Conservation (phyloP, 2,888 invertebrate genomes). For the Diarsia brunnea region DNA sequence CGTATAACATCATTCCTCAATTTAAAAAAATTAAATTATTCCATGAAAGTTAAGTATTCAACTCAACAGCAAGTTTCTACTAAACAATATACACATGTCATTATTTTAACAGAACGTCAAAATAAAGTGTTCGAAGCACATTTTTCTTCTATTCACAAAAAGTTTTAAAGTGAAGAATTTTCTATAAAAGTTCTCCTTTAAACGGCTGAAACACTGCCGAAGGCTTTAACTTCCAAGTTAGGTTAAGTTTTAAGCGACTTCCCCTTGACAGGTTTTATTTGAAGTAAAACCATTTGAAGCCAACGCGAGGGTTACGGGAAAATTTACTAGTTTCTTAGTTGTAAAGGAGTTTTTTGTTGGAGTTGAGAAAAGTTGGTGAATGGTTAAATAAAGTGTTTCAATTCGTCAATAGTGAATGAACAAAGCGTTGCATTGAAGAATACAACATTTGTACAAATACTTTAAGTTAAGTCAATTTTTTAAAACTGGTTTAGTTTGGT, state of each 20-base stretch:
- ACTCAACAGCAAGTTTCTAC: neutral
- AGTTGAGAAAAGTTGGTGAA: constrained; percentile 15
- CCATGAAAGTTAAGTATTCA: neutral
- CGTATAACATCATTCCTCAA: no score
- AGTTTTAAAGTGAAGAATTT: constrained; percentile 51
- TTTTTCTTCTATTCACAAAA: constrained; percentile 44
- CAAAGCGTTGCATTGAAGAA: neutral
- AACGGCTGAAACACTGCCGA: constrained; percentile 61
- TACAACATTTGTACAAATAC: neutral
- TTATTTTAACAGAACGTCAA: constrained; percentile 12
- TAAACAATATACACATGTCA: constrained; percentile 1
- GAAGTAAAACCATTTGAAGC: constrained; percentile 52
- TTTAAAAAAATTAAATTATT: no score
- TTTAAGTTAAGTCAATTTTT: neutral
- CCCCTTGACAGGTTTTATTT: constrained; percentile 61
- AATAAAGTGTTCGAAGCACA: constrained; percentile 10
- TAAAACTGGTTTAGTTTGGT: neutral
- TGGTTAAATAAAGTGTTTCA: constrained; percentile 9
- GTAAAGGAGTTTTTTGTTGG: constrained; percentile 35
- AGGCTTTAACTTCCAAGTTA: constrained; percentile 53
- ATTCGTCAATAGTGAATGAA: constrained; percentile 2
- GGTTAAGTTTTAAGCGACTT: constrained; percentile 62
- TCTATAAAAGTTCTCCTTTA: constrained; percentile 63
- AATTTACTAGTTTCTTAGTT: constrained; percentile 47
- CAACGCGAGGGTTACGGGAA: constrained; percentile 15